Percentiles rank a stretch among this genome's conserved stretches.
Evolutionary conservation across 2,888 invertebrate species (phyloP).

Genomic region (Cephonodes hylas): DNA sequence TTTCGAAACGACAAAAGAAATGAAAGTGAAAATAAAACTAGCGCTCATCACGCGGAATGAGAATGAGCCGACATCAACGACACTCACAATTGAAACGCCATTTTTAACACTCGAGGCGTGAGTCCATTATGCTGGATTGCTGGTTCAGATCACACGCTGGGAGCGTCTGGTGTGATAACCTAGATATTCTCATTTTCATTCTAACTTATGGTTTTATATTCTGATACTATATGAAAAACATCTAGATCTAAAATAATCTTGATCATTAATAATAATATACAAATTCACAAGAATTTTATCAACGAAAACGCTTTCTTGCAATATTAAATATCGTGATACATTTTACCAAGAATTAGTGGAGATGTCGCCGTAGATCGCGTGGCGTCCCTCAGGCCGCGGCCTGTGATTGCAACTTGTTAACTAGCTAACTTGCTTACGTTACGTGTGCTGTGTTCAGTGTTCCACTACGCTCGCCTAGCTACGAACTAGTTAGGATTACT

Average conservation of each 20-base stretch:
- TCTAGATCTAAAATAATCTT: no score
- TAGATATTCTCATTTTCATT: not conserved
- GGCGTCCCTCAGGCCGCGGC: constrained; percentile 24
- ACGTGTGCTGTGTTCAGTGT: constrained; percentile 34
- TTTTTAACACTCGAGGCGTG: constrained; percentile 1
- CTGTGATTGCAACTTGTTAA: constrained; percentile 40
- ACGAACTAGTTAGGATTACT: not conserved
- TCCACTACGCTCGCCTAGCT: constrained; percentile 28
- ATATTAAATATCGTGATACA: not conserved
- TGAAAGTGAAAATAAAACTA: constrained; percentile 29
- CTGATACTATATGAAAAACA: no score
- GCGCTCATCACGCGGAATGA: constrained; percentile 6
- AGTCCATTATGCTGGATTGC: not conserved
- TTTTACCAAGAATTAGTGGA: constrained; percentile 13
- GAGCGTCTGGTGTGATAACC: not conserved
- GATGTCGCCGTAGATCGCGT: constrained; percentile 27
- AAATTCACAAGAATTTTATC: no score
- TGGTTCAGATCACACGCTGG: not conserved
- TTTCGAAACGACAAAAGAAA: constrained; percentile 32
- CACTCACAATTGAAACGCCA: not conserved
- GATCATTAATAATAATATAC: no score
- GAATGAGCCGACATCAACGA: constrained; percentile 5
- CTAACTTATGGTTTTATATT: no score
- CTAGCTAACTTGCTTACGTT: constrained; percentile 29
- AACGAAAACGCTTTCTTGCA: no score